phyloP scores from a whole-genome alignment of 2,888 invertebrate species.

The Mesodorylaimus sp. region DNA sequence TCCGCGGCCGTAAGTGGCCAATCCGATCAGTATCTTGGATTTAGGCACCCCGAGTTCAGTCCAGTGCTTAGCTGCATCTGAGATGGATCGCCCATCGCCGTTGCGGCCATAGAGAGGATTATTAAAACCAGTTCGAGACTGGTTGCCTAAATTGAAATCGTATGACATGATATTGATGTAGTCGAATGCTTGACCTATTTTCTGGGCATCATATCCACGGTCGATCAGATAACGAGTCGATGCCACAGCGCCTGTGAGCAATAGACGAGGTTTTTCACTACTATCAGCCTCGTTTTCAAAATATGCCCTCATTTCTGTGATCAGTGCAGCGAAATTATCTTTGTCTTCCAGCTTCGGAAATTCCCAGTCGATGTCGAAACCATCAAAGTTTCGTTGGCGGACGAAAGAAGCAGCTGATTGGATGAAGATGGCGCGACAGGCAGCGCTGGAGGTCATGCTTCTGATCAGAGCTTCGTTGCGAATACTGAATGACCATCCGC shows the following conservation, averaged over 20 bases:
- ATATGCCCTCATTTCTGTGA: too few relatives aligned
- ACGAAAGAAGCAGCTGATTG: too few relatives aligned
- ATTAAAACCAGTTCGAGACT: slow-evolving; percentile 6
- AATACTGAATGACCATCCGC: slow-evolving; percentile 85
- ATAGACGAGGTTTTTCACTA: background rate
- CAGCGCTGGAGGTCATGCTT: too few relatives aligned
- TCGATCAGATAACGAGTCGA: slow-evolving; percentile 2
- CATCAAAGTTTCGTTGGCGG: too few relatives aligned
- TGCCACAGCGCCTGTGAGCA: slow-evolving; percentile 8
- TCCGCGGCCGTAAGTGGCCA: slow-evolving; percentile 25
- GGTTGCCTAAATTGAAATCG: slow-evolving; percentile 9
- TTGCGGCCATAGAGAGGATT: slow-evolving; percentile 1
- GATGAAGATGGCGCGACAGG: too few relatives aligned
- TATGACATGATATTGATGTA: slow-evolving; percentile 8
- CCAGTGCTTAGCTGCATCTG: slow-evolving; percentile 63
- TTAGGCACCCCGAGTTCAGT: slow-evolving; percentile 22
- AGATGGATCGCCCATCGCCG: too few relatives aligned
- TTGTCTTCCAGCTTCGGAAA: too few relatives aligned
- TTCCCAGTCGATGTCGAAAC: too few relatives aligned
- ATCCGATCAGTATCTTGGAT: slow-evolving; percentile 22
- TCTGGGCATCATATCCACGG: slow-evolving; percentile 2
- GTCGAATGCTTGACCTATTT: slow-evolving; percentile 5
- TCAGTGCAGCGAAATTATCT: too few relatives aligned
- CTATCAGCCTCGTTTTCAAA: too few relatives aligned
- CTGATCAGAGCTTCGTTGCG: too few relatives aligned